These are phyloP conservation scores for Tipula helvola DNA, from an alignment of 2,888 invertebrate genomes.

Conservation along the genomic window DNA sequence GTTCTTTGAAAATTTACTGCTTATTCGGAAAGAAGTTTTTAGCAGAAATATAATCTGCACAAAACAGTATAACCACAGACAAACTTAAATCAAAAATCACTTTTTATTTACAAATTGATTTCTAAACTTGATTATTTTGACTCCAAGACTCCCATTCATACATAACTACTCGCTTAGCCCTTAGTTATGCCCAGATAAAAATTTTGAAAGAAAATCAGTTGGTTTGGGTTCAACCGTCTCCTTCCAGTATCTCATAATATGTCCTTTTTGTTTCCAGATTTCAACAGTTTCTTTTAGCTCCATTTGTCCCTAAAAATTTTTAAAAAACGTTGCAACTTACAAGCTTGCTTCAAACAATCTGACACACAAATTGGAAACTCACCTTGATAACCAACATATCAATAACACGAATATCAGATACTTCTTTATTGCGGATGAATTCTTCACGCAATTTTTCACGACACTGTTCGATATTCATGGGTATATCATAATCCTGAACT, in stretches of 20 bases:
- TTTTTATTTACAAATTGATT: neutral
- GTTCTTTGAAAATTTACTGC: too few relatives aligned
- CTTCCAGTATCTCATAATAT: conserved; percentile 79
- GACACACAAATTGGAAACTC: conserved; percentile 20
- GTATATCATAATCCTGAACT: conserved; percentile 78
- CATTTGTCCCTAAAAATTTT: conserved; percentile 73
- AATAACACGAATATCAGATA: conserved; percentile 76
- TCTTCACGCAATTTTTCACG: conserved; percentile 61
- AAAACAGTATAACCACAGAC: neutral
- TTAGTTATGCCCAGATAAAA: conserved; percentile 47
- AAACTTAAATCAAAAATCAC: neutral
- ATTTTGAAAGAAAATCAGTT: conserved; percentile 84
- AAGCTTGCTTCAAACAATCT: neutral
- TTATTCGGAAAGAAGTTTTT: too few relatives aligned
- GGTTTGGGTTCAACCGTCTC: conserved; percentile 76
- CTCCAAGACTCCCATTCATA: neutral
- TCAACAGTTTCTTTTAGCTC: conserved; percentile 77
- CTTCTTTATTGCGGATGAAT: conserved; percentile 62
- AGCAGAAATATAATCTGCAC: too few relatives aligned
- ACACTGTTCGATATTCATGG: conserved; percentile 56
- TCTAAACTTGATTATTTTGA: neutral
- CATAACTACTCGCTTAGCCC: neutral
- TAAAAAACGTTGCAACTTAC: neutral
- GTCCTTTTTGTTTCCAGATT: conserved; percentile 80
- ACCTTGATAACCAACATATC: conserved; percentile 90